Evolutionary conservation across 1,140 invertebrate species (phyloP).

Genomic region (Drosophila persimilis): DNA sequence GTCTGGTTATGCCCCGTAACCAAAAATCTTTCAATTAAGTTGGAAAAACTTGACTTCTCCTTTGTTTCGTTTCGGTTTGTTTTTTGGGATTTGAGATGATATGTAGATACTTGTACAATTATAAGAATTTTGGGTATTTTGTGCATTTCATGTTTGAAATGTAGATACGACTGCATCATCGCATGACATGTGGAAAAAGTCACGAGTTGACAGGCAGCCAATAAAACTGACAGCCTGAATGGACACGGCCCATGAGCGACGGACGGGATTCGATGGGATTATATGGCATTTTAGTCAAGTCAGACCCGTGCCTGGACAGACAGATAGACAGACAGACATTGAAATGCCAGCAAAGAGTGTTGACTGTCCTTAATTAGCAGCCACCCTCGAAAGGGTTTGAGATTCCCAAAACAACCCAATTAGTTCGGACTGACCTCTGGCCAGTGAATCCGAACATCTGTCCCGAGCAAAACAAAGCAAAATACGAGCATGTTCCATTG

Average conservation of each 20-base stretch:
- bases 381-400: conserved; percentile 33
- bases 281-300: conserved; percentile 76
- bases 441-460: conserved; percentile 31
- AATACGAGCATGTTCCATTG: not conserved
- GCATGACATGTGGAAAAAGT: conserved; percentile 78
- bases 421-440: conserved; percentile 51
- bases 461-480: conserved; percentile 6
- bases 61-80: conserved; percentile 28
- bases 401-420: conserved; percentile 44
- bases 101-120: conserved; percentile 37
- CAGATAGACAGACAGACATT: conserved; percentile 34
- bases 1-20: conserved; percentile 21
- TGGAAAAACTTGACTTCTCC: conserved; percentile 41
- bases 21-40: conserved; percentile 70
- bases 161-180: conserved; percentile 66
- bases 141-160: conserved; percentile 70
- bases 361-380: conserved; percentile 56
- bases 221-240: conserved; percentile 81
- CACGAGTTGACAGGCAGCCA: conserved; percentile 74
- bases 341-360: conserved; percentile 36
- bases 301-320: conserved; percentile 38
- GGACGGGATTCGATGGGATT: conserved; percentile 62
- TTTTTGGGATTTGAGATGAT: conserved; percentile 14
- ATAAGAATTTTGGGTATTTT: conserved; percentile 45
- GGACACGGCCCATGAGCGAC: conserved; percentile 52